Evolutionary conservation across 30 jellyfish, hydroid and myxozoan genomes (phyloP).

Genomic region (Cassiopea xamachana): DNA sequence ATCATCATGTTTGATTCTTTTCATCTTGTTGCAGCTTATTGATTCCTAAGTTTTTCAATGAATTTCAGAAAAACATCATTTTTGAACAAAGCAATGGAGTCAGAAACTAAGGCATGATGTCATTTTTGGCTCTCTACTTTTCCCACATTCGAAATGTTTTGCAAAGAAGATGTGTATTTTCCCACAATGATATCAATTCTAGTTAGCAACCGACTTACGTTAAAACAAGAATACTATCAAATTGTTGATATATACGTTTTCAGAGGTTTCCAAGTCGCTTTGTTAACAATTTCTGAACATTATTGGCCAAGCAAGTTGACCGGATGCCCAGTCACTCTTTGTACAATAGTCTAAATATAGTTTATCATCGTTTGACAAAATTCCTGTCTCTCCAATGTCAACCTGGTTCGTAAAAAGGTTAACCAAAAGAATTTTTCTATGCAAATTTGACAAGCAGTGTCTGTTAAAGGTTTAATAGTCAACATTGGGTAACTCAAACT

Average conservation of each 20-base stretch:
- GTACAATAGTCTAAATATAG: neutral
- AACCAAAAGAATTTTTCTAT: neutral
- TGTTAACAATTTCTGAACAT: neutral
- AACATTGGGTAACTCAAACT: neutral
- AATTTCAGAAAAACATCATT: no score
- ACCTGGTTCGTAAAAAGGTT: neutral
- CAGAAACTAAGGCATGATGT: no score
- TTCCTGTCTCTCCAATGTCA: neutral
- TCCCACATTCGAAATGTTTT: neutral
- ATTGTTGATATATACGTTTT: neutral
- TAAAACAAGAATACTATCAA: neutral
- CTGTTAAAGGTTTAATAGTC: neutral
- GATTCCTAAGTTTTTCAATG: no score
- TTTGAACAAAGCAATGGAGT: no score
- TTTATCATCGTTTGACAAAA: neutral
- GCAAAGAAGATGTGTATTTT: neutral
- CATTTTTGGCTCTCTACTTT: no score
- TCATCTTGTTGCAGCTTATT: no score
- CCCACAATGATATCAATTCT: neutral
- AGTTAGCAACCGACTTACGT: neutral
- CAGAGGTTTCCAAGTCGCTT: neutral
- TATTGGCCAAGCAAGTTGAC: neutral
- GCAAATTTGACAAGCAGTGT: neutral
- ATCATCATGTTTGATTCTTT: no score
- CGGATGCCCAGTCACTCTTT: neutral